phyloP scores from a whole-genome alignment of 2,888 invertebrate species.

The Chloroclysta siterata region DNA sequence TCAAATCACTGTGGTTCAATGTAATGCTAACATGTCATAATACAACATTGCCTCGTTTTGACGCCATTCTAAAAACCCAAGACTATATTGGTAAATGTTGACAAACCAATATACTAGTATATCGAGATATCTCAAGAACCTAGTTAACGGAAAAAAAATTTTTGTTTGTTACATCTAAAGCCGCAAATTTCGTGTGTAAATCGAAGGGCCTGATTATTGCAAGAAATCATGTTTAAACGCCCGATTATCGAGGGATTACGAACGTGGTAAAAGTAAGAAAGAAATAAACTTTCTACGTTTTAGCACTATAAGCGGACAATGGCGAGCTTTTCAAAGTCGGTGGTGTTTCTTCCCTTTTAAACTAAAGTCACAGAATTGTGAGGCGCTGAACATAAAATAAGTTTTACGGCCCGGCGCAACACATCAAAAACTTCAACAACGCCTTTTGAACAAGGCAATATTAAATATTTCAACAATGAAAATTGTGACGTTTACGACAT shows the following conservation, averaged over 20 bases:
- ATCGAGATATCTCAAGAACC: not conserved
- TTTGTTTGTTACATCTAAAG: constrained; percentile 23
- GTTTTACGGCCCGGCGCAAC: constrained; percentile 76
- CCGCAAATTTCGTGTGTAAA: constrained; percentile 5
- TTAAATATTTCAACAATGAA: constrained; percentile 26
- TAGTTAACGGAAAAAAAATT: constrained; percentile 31
- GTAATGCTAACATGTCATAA: constrained; percentile 51
- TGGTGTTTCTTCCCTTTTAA: constrained; percentile 69
- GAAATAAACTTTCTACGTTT: constrained; percentile 72
- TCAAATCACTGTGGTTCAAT: constrained; percentile 54
- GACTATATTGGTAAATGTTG: constrained; percentile 37
- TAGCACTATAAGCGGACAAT: constrained; percentile 72
- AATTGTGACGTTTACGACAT: constrained; percentile 26
- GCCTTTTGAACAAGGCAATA: constrained; percentile 27
- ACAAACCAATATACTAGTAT: constrained; percentile 16
- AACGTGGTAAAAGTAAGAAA: constrained; percentile 51
- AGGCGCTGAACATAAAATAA: constrained; percentile 75
- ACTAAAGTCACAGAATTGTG: constrained; percentile 72
- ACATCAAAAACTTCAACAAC: constrained; percentile 77
- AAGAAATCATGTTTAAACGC: constrained; percentile 36
- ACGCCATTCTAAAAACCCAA: constrained; percentile 47
- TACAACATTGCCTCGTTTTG: constrained; percentile 42
- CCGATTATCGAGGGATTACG: constrained; percentile 40
- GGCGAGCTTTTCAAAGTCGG: constrained; percentile 59
- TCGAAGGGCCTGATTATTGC: not conserved